Percentiles rank a stretch among this genome's conserved stretches.
Conservation (phyloP, 2,113 vertebrate genomes). For the Neodontobutis hainanensis region DNA sequence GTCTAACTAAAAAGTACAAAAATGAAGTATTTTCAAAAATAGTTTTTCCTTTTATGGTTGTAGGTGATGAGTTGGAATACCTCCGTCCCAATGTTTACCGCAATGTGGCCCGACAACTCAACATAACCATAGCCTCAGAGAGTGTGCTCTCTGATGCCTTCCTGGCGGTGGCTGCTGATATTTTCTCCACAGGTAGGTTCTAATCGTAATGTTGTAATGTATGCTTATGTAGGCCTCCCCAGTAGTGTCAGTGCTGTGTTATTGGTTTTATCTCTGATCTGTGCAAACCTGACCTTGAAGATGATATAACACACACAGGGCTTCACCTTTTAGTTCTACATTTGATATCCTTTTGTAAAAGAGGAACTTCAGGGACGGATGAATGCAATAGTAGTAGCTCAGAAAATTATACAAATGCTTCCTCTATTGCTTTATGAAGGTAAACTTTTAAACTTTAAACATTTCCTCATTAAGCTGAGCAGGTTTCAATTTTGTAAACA, state of each 20-base stretch:
- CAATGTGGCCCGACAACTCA: slow-evolving; percentile 90
- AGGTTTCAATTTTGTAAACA: slow-evolving; percentile 14
- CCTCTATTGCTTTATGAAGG: not conserved
- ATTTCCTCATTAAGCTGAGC: not conserved
- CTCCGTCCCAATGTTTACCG: slow-evolving; percentile 92
- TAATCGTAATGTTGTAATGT: not conserved
- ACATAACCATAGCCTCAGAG: slow-evolving; percentile 90
- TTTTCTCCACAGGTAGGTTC: slow-evolving; percentile 90
- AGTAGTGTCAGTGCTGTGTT: not conserved
- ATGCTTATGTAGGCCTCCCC: not conserved
- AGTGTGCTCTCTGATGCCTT: slow-evolving; percentile 90
- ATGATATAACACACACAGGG: not conserved
- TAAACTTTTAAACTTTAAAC: not conserved
- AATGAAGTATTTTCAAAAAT: not conserved
- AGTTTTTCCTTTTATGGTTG: slow-evolving; percentile 2
- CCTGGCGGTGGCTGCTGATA: slow-evolving; percentile 91
- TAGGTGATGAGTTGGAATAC: slow-evolving; percentile 95
- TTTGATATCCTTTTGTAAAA: not conserved
- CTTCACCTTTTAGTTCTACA: slow-evolving; percentile 20
- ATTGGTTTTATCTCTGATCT: not conserved
- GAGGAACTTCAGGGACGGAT: slow-evolving; percentile 26
- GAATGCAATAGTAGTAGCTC: slow-evolving; percentile 11
- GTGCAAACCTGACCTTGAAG: not conserved
- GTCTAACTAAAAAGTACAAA: too few species aligned
- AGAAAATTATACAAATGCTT: slow-evolving; percentile 17